Base-by-base conservation (phyloP, 2,797 vertebrate species). In the Sebastes alutus region DNA sequence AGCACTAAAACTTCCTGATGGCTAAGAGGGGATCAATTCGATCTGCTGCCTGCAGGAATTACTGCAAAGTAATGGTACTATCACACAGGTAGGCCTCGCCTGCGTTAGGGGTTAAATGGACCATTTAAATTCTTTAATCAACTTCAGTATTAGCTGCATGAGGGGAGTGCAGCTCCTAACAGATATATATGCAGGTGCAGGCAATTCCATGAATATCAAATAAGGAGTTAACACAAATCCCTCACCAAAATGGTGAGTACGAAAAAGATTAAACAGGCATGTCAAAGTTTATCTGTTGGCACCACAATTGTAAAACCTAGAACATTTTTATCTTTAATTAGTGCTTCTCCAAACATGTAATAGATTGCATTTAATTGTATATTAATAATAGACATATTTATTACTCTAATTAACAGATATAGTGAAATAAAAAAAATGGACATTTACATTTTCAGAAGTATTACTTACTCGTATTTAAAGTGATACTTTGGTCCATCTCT, bases 41-140 rank as follows among this genome's bases (percentile, higher is more conserved):
- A 90, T 83, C 89, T 84, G 90, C 92, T 46, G 90, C 91, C 89
- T 88, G 90, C 90, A 93, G 85, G 88, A 96, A 95, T 96, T 92
- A 96, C 94, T 91, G 94, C 93, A 81, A 92, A 92, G 87, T 94
- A 94, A 95, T 95, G 89, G 91, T 92, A 79, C 90, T 77, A 89
- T 92, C 88, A 93, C 90, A 89, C 89, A 91, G 86, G 92, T 94
- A 91, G 90, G 87, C 78, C 70, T 83, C 22, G 86, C 79, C 88
- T 82, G 89, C 46, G 84, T 89, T 92, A 91, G 77, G 91, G 93
- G 94, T 95, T 95, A 95, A 95, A 95, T 88, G 90, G 88, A 90
- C 85, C 90, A 92, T 95, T 95, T 94, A 92, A 93, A 94, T 94
- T 93, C 90, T 95, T 95, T 94, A 95, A 96, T 96, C 94, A 95